A percentile compares a stretch with the other conserved stretches of the same genome.
phyloP scores from a whole-genome alignment of 2,888 invertebrate species.

The Steinernema scapterisci region DNA sequence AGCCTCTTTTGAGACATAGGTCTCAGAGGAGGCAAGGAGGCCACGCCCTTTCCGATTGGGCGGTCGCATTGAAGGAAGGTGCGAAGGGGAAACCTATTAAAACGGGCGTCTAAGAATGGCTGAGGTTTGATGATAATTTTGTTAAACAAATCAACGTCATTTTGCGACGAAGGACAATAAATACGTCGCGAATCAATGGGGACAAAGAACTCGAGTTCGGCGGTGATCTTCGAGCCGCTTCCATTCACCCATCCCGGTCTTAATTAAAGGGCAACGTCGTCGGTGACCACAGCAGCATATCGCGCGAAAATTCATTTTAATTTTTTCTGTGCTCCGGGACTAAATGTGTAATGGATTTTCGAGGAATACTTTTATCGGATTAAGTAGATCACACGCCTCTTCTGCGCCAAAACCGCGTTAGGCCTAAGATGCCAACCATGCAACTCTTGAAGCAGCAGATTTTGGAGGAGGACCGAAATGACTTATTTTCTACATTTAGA shows the following conservation, averaged over 20 bases:
- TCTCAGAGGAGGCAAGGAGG: neutral
- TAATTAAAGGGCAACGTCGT: conserved; percentile 1
- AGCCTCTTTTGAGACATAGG: neutral
- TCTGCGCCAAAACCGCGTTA: neutral
- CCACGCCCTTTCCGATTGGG: conserved; percentile 27
- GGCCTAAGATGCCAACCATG: too few relatives aligned
- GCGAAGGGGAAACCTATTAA: neutral
- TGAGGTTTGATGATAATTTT: neutral
- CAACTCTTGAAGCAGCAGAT: too few relatives aligned
- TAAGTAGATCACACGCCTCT: neutral
- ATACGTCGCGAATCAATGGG: too few relatives aligned
- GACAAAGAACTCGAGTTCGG: neutral
- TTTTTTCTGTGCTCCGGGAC: neutral
- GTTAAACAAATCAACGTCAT: neutral
- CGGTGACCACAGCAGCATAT: neutral
- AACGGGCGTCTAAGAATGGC: neutral
- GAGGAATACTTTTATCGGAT: conserved; percentile 3
- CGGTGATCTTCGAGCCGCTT: neutral
- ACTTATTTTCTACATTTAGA: neutral
- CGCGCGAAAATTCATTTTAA: neutral
- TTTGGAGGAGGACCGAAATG: too few relatives aligned
- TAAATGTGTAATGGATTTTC: conserved; percentile 16
- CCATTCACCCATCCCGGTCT: neutral
- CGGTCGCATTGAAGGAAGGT: conserved; percentile 2
- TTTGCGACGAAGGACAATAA: neutral